Evolutionary conservation across 2,797 vertebrate species (phyloP).

Genomic region (Lithobates sylvaticus): DNA sequence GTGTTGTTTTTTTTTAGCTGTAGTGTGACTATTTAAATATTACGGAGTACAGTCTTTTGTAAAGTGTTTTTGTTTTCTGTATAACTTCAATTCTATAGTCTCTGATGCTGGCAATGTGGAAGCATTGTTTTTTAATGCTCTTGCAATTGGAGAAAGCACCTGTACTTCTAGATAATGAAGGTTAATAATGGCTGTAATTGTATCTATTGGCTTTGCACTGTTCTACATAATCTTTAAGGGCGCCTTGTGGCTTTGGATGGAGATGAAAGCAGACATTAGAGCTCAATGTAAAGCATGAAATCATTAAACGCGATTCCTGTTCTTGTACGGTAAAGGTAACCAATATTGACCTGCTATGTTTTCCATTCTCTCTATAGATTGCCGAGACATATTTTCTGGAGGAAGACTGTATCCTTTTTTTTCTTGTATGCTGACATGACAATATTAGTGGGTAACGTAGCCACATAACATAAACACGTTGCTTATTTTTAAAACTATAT

Average conservation of each 20-base stretch:
- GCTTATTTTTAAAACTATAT: no score
- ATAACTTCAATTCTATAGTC: no score
- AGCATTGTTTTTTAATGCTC: no score
- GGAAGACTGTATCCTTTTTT: constrained; percentile 95
- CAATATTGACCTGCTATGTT: constrained; percentile 32
- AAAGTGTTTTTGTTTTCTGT: no score
- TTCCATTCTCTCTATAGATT: constrained; percentile 78
- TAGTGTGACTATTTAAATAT: no score
- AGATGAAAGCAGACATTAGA: background rate
- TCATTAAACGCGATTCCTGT: background rate
- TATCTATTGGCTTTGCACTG: constrained; percentile 11
- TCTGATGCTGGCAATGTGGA: no score
- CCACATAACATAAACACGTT: no score
- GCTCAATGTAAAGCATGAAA: background rate
- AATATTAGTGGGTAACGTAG: no score
- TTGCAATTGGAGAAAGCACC: background rate
- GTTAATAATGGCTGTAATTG: constrained; percentile 29
- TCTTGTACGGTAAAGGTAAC: background rate
- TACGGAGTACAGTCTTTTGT: no score
- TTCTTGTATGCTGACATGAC: constrained; percentile 56
- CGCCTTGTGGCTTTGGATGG: background rate
- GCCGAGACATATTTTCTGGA: constrained; percentile 92
- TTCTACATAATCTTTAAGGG: background rate
- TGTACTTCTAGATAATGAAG: background rate
- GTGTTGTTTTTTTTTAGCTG: no score